Base-by-base conservation (phyloP, 35 echinoderm and acorn worm species). In the Hemicentrotus pulcherrimus region DNA sequence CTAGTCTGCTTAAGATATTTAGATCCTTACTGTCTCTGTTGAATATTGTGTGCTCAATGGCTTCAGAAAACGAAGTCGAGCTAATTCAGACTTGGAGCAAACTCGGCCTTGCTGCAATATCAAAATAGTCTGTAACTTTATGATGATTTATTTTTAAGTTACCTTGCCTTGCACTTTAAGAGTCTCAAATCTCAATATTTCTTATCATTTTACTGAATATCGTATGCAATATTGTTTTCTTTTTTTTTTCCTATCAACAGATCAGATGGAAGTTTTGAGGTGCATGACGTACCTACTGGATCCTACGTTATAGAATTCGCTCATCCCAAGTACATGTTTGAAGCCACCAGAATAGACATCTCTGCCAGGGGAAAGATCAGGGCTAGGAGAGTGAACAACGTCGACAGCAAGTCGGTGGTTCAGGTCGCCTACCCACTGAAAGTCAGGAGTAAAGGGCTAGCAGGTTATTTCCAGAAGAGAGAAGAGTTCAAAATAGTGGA, bases 301-400 rank as follows among this genome's bases (percentile, higher is more conserved):
- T 99, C 98, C 12, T 99, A 98, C 94, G 95, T 99, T 2, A 59
- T 99, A 9, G 98, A 99, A 41, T 85, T 99, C 6, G 86, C 96
- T 31, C 95, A 98, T 94, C 98, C 97, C 5, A 96, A 95, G 5
- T 97, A 97, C n/a, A 60, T 97, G n/a, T 99, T 99, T 98, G 98
- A 99, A 94, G 91, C 98, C 58, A 95, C 97, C 10, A 86, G 98
- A 52, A 95, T 99, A 31, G 98, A 99, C 47, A 97, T 99, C 86
- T 98, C 95, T 48, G 94, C 98, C 31, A 98, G 97, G 94, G 98
- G 98, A 8, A 99, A 98, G 85, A 99, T 98, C 59, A 94, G 98
- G 88, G 98, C 98, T 14, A 95, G 98, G 31, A 97, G 95, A 88
- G 91, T 99, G 31, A 98, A 99, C 61, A 96, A 97, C 48, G 89